Evolutionary conservation across 1,140 invertebrate genomes (phyloP), one percentile per base, ranked within the genome.

Genomic region (Drosophila arizonae): DNA sequence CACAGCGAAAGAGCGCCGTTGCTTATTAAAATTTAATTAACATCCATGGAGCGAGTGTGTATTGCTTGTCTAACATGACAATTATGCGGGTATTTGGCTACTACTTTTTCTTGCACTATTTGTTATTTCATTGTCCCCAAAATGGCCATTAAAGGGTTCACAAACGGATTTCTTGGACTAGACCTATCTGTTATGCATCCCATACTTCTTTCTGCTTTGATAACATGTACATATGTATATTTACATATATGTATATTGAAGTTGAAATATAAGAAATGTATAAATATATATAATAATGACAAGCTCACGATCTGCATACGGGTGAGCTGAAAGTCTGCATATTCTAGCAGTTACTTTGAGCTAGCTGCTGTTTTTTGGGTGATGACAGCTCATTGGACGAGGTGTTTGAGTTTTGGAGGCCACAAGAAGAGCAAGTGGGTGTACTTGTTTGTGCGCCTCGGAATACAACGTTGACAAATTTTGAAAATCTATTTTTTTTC

Each of bases 361-460:
- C 54, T 75, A 61, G 76, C 58, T 58, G 36, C 39, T 81, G 70
- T 41, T 71, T 74, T 77, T 74, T 64, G 46, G 43, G 28, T 77
- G 65, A 36, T 75, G 79, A 77, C 79, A 81, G 74, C 70, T 81
- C 69, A 65, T 74, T 74, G 77, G 62, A 3, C 55, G 74, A 70
- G 61, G 69, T 81, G 78, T 39, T 39, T 70, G 36, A 30, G 66
- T 21, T 65, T 17, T 26, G 13, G 39, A 56, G 41, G 21, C 43
- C 26, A n/a, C 43, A 1, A 45, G 45, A 70, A 58, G 63, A 30
- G 54, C 39, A 64, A 58, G 61, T 61, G 43, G 54, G 51, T 55
- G 62, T 26, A 64, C 11, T 33, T 33, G 33, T 33, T 33, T 33
- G 5, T 1, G 28, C 6, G 33, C 8, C 33, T 9, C 46, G 30